Percentiles rank a stretch among this genome's conserved stretches.
These are phyloP conservation scores for Sorex fumeus DNA, from an alignment of 2,113 vertebrate genomes.

Conservation along the genomic window DNA sequence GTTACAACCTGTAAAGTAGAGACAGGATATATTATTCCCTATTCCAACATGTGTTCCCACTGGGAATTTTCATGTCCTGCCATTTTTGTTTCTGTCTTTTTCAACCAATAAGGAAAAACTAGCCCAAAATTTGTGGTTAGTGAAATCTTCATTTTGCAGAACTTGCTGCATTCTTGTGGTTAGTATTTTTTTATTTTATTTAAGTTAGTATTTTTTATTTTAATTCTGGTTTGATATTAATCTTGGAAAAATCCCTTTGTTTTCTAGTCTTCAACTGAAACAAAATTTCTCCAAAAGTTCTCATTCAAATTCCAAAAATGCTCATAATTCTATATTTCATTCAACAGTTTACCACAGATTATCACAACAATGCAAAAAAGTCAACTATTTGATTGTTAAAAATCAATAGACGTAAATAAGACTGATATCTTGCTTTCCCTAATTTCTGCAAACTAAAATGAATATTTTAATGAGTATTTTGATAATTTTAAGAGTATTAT, in stretches of 20 bases:
- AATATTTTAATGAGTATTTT: not conserved
- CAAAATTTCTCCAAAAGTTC: conserved; percentile 1
- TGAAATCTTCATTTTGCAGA: conserved; percentile 58
- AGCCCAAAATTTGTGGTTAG: conserved; percentile 9
- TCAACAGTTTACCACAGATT: not conserved
- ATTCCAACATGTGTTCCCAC: not conserved
- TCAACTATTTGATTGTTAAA: conserved; percentile 9
- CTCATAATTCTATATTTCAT: conserved; percentile 36
- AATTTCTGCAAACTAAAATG: not conserved
- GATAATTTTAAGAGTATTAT: conserved; percentile 18
- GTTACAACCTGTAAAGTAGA: not conserved
- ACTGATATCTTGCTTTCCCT: conserved; percentile 38
- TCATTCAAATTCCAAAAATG: conserved; percentile 24
- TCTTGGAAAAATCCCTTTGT: conserved; percentile 53
- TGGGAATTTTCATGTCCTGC: not conserved
- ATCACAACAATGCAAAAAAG: not conserved
- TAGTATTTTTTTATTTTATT: conserved; percentile 61
- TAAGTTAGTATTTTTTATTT: conserved; percentile 41
- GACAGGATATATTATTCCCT: not conserved
- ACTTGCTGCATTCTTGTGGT: conserved; percentile 21
- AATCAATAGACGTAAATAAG: not conserved
- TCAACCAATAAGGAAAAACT: conserved; percentile 1
- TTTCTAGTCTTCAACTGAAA: conserved; percentile 54
- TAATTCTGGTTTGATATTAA: conserved; percentile 47
- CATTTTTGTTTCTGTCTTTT: conserved; percentile 21